Conservation (phyloP, 2,888 invertebrate species). For the Drosophila niveifrons region DNA sequence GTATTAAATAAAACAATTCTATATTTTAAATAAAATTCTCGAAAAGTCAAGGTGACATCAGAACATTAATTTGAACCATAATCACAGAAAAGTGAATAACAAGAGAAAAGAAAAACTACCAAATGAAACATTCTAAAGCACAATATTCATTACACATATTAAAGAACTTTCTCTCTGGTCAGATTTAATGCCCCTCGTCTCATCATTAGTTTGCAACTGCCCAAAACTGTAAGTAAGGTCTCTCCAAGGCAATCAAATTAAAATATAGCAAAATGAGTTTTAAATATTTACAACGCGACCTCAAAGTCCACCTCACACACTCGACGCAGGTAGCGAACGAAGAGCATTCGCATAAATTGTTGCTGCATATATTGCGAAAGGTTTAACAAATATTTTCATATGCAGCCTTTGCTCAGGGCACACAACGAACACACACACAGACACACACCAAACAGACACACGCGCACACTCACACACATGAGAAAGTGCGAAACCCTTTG, state of each 20-base stretch:
- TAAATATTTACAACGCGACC: conserved; percentile 67
- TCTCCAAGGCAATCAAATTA: conserved; percentile 46
- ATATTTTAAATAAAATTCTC: no score
- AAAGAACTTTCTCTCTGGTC: neutral
- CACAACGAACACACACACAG: conserved; percentile 26
- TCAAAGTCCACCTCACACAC: conserved; percentile 30
- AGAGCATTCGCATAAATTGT: conserved; percentile 42
- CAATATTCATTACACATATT: neutral
- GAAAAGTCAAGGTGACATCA: no score
- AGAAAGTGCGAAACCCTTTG: conserved; percentile 73
- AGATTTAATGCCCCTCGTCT: neutral
- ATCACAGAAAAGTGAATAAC: no score
- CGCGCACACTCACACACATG: conserved; percentile 22
- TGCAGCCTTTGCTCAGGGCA: conserved; percentile 57
- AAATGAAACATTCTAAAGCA: no score
- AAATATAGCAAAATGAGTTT: conserved; percentile 60
- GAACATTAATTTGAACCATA: no score
- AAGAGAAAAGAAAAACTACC: no score
- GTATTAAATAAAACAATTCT: no score
- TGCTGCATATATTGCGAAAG: conserved; percentile 49
- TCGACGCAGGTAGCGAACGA: neutral
- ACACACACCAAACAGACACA: conserved; percentile 21
- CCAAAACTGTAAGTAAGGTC: neutral
- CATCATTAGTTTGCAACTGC: neutral
- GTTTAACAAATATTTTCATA: conserved; percentile 72